A percentile compares a stretch with the other conserved stretches of the same genome.
phyloP scores from a whole-genome alignment of 2,888 invertebrate species.

The Elmis aenea region DNA sequence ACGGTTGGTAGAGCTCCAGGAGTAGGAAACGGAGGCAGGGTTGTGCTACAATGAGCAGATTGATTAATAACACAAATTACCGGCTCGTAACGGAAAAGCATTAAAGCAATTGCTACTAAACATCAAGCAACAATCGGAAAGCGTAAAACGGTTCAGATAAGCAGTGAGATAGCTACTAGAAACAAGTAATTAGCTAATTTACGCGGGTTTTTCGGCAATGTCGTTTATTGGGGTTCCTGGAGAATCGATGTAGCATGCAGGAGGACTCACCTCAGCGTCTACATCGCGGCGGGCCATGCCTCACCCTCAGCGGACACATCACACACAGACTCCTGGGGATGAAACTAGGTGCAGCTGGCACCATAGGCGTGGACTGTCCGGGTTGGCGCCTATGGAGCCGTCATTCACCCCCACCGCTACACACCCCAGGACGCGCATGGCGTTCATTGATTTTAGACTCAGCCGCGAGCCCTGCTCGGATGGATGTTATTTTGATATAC shows the following conservation, averaged over 20 bases:
- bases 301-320: conserved; percentile 39
- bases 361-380: conserved; percentile 50
- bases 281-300: conserved; percentile 38
- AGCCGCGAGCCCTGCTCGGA: conserved; percentile 30
- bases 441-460: conserved; percentile 43
- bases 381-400: conserved; percentile 40
- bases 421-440: conserved; percentile 42
- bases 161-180: conserved; percentile 8
- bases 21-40: conserved; percentile 6
- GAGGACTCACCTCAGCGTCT: conserved; percentile 31
- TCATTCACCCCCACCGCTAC: conserved; percentile 28
- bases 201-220: conserved; percentile 8
- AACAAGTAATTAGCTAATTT: conserved; percentile 16
- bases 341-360: conserved; percentile 43
- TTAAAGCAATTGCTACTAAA: conserved; percentile 9
- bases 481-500: conserved; percentile 39
- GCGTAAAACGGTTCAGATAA: conserved; percentile 10
- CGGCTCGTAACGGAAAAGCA: conserved; percentile 6
- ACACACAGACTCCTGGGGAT: conserved; percentile 42
- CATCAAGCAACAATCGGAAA: conserved; percentile 13
- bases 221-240: conserved; percentile 16
- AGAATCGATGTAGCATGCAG: conserved; percentile 25
- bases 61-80: conserved; percentile 7
- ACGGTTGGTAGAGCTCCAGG: no score
- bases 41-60: conserved; percentile 5